A percentile compares a stretch with the other conserved stretches of the same genome.
These are phyloP conservation scores for Buteo buteo DNA, from an alignment of 2,113 vertebrate genomes.

Conservation along the genomic window DNA sequence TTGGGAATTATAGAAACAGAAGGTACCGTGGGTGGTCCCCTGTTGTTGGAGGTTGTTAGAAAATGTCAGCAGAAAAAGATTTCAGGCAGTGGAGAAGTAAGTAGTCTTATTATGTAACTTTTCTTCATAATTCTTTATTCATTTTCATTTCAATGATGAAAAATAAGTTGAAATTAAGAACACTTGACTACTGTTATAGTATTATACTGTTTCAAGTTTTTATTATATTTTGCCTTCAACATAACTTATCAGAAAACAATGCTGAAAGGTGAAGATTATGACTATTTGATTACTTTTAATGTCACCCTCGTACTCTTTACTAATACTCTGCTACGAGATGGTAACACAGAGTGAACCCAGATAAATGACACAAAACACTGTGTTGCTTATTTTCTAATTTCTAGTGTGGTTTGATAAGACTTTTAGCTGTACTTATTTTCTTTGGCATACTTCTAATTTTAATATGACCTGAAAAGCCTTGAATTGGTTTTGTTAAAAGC, in stretches of 20 bases:
- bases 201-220: not conserved
- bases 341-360: not conserved
- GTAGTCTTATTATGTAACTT: not conserved
- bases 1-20: conserved; percentile 82
- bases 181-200: not conserved
- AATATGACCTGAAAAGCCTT: not conserved
- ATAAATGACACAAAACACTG: not conserved
- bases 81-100: conserved; percentile 70
- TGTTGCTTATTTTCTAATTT: not conserved
- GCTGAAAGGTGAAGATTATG: not conserved
- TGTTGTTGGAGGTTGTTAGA: conserved; percentile 85
- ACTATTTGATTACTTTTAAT: not conserved
- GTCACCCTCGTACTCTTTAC: not conserved
- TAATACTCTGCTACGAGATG: not conserved
- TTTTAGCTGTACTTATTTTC: not conserved
- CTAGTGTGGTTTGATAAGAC: not conserved
- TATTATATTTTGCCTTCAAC: not conserved
- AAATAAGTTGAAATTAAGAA: not conserved
- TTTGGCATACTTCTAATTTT: not conserved
- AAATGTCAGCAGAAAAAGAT: conserved; percentile 73
- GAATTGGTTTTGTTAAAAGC: not conserved
- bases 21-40: conserved; percentile 73
- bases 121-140: not conserved
- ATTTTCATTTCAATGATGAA: not conserved
- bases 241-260: not conserved